phyloP scores from a whole-genome alignment of 2,888 invertebrate genomes.

The Coelogynopora nodosa region DNA sequence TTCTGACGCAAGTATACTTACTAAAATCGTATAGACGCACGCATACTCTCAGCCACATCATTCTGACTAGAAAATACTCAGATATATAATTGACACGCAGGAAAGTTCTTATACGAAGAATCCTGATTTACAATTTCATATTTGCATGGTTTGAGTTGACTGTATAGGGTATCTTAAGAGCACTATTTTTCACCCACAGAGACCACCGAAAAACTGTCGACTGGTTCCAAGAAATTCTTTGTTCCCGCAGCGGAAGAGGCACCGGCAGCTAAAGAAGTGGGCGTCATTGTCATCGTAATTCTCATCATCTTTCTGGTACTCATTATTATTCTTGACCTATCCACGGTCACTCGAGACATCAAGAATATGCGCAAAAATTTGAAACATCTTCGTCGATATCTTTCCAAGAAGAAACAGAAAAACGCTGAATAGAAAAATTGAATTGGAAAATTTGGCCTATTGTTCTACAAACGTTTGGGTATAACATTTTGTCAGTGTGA shows the following conservation, averaged over 20 bases:
- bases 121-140: no score
- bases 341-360: slow-evolving; percentile 36
- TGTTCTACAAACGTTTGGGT: no score
- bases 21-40: no score
- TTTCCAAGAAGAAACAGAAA: neutral
- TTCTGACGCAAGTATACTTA: no score
- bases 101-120: no score
- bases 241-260: slow-evolving; percentile 33
- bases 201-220: slow-evolving; percentile 21
- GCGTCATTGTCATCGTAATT: slow-evolving; percentile 35
- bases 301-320: slow-evolving; percentile 28
- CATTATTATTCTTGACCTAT: slow-evolving; percentile 36
- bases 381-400: neutral
- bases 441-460: no score
- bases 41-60: no score
- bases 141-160: no score
- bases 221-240: slow-evolving; percentile 23
- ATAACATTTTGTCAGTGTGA: no score
- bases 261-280: slow-evolving; percentile 36
- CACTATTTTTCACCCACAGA: slow-evolving; percentile 1
- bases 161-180: no score
- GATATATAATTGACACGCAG: no score
- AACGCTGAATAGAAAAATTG: neutral
- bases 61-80: no score
- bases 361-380: slow-evolving; percentile 38